Percentiles rank a stretch among this genome's conserved stretches.
Evolutionary conservation across 1,140 invertebrate species (phyloP).

Genomic region (Formica selysi): DNA sequence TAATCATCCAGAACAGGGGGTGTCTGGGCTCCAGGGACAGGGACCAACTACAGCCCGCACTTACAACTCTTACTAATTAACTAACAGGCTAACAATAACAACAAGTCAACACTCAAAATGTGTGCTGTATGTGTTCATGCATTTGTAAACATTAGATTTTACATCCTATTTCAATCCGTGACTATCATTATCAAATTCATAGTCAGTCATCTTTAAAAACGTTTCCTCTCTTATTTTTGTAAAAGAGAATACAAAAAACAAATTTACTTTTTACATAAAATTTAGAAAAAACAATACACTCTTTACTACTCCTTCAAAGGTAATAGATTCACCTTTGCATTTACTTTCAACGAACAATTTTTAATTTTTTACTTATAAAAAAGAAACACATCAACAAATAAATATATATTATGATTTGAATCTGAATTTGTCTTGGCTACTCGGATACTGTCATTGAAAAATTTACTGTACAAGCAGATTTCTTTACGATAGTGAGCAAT

Average conservation of each 20-base stretch:
- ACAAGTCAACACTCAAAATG: slow-evolving; percentile 87
- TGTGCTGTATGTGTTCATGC: slow-evolving; percentile 83
- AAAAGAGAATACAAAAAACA: slow-evolving; percentile 56
- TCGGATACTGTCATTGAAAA: slow-evolving; percentile 72
- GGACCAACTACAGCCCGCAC: slow-evolving; percentile 87
- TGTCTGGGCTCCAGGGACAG: slow-evolving; percentile 87
- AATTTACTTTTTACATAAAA: slow-evolving; percentile 65
- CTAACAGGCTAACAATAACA: slow-evolving; percentile 88
- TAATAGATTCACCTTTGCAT: slow-evolving; percentile 52
- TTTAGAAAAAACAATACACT: slow-evolving; percentile 73
- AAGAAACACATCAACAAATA: slow-evolving; percentile 76
- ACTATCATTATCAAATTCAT: slow-evolving; percentile 85
- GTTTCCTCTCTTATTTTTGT: slow-evolving; percentile 48
- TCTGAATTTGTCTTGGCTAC: slow-evolving; percentile 76
- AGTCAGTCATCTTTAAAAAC: slow-evolving; percentile 79
- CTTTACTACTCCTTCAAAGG: slow-evolving; percentile 41
- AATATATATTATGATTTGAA: slow-evolving; percentile 83
- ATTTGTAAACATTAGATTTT: slow-evolving; percentile 82
- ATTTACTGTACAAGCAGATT: slow-evolving; percentile 84
- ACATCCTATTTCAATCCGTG: slow-evolving; percentile 84
- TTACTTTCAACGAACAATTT: slow-evolving; percentile 54
- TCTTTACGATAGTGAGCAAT: slow-evolving; percentile 50
- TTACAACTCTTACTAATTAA: slow-evolving; percentile 87
- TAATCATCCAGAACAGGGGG: slow-evolving; percentile 86
- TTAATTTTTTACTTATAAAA: slow-evolving; percentile 61